Base-by-base conservation (phyloP, 35 echinoderm and acorn worm genomes). In the Anneissia japonica region DNA sequence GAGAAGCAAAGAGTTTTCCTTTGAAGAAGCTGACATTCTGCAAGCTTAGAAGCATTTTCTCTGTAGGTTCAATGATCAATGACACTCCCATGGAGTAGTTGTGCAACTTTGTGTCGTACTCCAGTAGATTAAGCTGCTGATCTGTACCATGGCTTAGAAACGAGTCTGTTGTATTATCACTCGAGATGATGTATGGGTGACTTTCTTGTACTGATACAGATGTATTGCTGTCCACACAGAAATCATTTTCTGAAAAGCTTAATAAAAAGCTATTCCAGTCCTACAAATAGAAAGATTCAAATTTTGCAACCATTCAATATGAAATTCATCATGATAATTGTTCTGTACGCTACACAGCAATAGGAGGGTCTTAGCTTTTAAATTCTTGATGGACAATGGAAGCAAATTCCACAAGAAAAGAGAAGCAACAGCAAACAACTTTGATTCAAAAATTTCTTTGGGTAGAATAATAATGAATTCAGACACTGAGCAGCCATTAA, bases 1-100 rank as follows among this genome's bases (percentile, higher is more conserved):
- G 79, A 37, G 34, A 81, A 30, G 35, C 79, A 39, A 38, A 81
- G 4, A 81, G 10, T 17, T 39, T 81, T 10, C 79, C 36, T 39
- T 23, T 81, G 79, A 81, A 81, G 36, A 38, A 39, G n/a, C 10
- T 81, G 30, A 81, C 38, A 81, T 81, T 81, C 6, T 81, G 79
- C 5, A 39, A 30, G 3, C 6, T 38, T 14, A 16, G 23, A 0
- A 81, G 6, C 35, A 81, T 38, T 11, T 40, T 81, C 30, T 36
- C 35, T 26, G 38, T 39, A 23, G 79, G 79, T n/a, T 81, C 38
- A 30, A 81, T 30, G 1, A 81, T 37, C 10, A 81, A 32, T 81
- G 5, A 38, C 2, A 81, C 19, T 16, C 19, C 38, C 79, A 81
- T 81, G 17, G 38, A 81, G 9, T 36, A 81, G 79, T 81, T 38